A percentile compares a stretch with the other conserved stretches of the same genome.
Evolutionary conservation across 2,888 invertebrate genomes (phyloP).

Genomic region (Pandemis cinnamomeana): DNA sequence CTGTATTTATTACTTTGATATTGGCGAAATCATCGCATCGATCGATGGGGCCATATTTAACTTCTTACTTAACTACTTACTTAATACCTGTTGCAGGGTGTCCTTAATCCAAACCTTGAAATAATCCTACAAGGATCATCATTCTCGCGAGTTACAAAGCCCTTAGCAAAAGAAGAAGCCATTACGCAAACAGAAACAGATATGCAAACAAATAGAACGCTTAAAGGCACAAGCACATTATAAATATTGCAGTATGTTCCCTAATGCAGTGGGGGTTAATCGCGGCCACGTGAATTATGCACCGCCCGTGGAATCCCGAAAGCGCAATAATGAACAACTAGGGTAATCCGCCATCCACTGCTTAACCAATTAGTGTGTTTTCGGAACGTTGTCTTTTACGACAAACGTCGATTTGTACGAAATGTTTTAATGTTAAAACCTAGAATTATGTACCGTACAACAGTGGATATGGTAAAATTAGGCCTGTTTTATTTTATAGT

Average conservation of each 20-base stretch:
- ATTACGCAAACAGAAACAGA: constrained; percentile 22
- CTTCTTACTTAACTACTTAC: too few species aligned
- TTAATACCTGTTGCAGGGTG: too few species aligned
- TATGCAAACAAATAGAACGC: constrained; percentile 35
- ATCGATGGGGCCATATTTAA: too few species aligned
- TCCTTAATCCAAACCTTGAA: background rate
- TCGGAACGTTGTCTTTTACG: constrained; percentile 6
- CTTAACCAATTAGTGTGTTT: constrained; percentile 69
- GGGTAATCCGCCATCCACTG: constrained; percentile 64
- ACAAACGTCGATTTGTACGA: constrained; percentile 1
- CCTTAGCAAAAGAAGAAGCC: background rate
- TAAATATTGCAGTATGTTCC: constrained; percentile 44
- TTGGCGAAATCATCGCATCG: too few species aligned
- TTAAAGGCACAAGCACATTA: constrained; percentile 37
- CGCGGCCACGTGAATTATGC: constrained; percentile 65
- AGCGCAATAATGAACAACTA: constrained; percentile 72
- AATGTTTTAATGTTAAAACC: background rate
- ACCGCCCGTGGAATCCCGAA: constrained; percentile 65
- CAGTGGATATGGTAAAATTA: too few species aligned
- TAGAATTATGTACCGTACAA: too few species aligned
- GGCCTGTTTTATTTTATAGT: too few species aligned
- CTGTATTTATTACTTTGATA: too few species aligned
- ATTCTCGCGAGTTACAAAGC: constrained; percentile 3
- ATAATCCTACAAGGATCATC: background rate
- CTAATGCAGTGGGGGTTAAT: constrained; percentile 63